A percentile compares a stretch with the other conserved stretches of the same genome.
Conservation (phyloP, 53 echinoderm and acorn worm species). For the Echinarachnius parma region DNA sequence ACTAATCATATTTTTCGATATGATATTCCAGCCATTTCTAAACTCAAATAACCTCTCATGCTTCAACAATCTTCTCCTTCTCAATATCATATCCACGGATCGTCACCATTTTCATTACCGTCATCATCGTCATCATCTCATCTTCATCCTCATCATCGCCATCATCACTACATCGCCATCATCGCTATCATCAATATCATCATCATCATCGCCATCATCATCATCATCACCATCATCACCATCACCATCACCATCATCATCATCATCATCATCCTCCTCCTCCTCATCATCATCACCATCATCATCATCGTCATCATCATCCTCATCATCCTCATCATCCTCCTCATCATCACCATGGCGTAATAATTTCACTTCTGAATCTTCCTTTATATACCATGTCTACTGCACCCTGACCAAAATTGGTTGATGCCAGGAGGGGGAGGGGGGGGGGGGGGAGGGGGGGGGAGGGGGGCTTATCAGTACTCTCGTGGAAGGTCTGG, state of each 20-base stretch:
- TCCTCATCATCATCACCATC: not conserved
- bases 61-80: no score
- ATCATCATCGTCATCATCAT: not conserved
- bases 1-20: no score
- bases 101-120: not conserved
- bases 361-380: not conserved
- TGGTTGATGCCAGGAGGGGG: not conserved
- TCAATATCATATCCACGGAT: no score
- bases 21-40: no score
- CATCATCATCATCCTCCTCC: not conserved
- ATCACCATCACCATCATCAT: constrained; percentile 5
- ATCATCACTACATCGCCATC: not conserved
- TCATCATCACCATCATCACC: not conserved
- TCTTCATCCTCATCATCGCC: not conserved
- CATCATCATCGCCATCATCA: not conserved
- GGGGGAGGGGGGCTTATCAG: constrained; percentile 14
- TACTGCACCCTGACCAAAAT: not conserved
- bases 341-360: not conserved
- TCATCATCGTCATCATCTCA: not conserved
- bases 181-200: not conserved
- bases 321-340: not conserved
- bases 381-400: not conserved
- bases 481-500: no score
- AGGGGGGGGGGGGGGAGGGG: constrained; percentile 4
- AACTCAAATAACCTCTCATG: no score